Conservation (phyloP, 2,113 vertebrate genomes). For the Embiotoca jacksoni region DNA sequence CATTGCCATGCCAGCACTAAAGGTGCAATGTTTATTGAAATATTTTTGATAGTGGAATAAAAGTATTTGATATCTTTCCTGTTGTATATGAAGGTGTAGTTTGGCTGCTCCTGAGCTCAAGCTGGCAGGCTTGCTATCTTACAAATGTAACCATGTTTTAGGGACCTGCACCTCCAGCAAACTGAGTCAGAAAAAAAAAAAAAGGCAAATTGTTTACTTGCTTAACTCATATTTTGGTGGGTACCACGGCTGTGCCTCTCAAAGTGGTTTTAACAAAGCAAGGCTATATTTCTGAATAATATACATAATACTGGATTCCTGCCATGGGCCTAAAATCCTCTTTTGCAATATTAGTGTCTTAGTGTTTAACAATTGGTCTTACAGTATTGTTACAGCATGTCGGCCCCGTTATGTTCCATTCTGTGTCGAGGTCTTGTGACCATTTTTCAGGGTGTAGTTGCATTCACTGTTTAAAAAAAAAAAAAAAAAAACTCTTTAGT, state of each 20-base stretch:
- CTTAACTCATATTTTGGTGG: not conserved
- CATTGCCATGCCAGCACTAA: not conserved
- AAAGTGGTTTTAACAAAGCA: not conserved
- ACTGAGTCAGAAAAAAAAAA: not conserved
- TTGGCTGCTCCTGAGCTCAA: not conserved
- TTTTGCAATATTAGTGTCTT: not conserved
- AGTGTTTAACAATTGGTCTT: not conserved
- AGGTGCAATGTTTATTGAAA: not conserved
- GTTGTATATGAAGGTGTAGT: slow-evolving; percentile 1
- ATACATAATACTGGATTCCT: not conserved
- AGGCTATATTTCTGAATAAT: not conserved
- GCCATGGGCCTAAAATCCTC: not conserved
- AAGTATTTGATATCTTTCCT: not conserved
- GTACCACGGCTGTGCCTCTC: no score
- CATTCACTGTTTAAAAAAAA: no score
- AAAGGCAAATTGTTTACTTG: slow-evolving; percentile 3
- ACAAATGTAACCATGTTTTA: slow-evolving; percentile 2
- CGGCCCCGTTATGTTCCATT: no score
- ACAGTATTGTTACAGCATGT: no score
- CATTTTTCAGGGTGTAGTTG: no score
- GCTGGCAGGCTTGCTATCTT: not conserved
- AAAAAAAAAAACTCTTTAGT: no score
- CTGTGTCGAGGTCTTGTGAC: no score
- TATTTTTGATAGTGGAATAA: not conserved
- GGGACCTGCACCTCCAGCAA: not conserved